Percentiles rank a stretch among this genome's conserved stretches.
Evolutionary conservation across 2,888 invertebrate species (phyloP).

Genomic region (Caenorhabditis afra): DNA sequence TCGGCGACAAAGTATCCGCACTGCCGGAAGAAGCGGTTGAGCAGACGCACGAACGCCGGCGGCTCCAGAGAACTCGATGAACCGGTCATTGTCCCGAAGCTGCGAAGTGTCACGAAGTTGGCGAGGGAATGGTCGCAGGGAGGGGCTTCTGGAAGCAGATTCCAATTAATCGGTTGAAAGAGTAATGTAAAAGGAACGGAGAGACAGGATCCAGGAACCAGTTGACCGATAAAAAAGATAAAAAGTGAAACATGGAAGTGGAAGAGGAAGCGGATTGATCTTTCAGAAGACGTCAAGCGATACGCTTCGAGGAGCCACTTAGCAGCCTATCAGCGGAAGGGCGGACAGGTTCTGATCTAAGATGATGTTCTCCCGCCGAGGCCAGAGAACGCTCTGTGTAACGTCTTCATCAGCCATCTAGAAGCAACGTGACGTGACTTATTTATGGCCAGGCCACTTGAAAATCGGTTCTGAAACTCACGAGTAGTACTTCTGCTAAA

Average conservation of each 20-base stretch:
- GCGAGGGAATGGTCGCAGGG: conserved; percentile 8
- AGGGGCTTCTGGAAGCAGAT: conserved; percentile 27
- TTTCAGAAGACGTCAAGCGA: not conserved
- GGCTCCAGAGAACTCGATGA: conserved; percentile 53
- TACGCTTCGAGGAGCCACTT: conserved; percentile 24
- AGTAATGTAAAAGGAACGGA: conserved; percentile 7
- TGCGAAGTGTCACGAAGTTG: conserved; percentile 10
- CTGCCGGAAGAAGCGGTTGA: conserved; percentile 62
- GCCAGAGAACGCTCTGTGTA: conserved; percentile 47
- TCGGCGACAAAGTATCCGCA: conserved; percentile 72
- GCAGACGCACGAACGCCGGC: conserved; percentile 67
- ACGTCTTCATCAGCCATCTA: conserved; percentile 13
- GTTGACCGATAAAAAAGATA: conserved; percentile 31
- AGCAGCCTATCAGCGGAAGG: conserved; percentile 17
- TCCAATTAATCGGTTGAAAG: conserved; percentile 29
- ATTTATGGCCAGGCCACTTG: conserved; percentile 10
- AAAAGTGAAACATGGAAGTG: conserved; percentile 25
- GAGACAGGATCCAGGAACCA: conserved; percentile 37
- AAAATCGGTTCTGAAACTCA: conserved; percentile 22
- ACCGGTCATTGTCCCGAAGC: conserved; percentile 32
- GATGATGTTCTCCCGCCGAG: conserved; percentile 39
- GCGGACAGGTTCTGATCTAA: conserved; percentile 27
- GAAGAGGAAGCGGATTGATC: not conserved
- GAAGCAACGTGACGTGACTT: conserved; percentile 24
- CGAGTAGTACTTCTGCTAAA: conserved; percentile 19